Evolutionary conservation across 1,140 invertebrate species (phyloP), one percentile per base, ranked within the genome.

Genomic region (Cecropterus lyciades): DNA sequence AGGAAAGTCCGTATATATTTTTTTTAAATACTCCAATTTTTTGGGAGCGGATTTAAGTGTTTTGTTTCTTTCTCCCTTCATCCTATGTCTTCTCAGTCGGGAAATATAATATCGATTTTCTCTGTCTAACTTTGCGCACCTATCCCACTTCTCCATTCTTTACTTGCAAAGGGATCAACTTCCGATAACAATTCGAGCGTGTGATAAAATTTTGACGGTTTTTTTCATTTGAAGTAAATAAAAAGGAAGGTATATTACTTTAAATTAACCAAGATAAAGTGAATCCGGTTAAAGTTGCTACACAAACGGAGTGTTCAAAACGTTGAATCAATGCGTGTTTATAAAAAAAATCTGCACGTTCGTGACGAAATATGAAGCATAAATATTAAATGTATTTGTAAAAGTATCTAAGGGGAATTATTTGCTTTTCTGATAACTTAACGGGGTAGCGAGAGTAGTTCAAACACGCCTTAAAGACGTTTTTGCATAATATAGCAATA

Each of bases 101-200:
- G 71, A 70, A 72, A 72, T 60, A 60, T 37, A 65, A 69, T 69
- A 84, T 86, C 80, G 82, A 80, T 81, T 83, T 78, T 87, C 85
- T 85, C 85, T 81, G 79, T 85, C 76, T 77, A 46, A 67, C 77
- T 48, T 69, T 37, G 20, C 27, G 72, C 46, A 16, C 24, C 43
- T 67, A 24, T 78, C 79, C 74, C 72, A 65, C 57, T 84, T 59
- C 14, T 33, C 13, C 57, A 49, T 67, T 65, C 67, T 57, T 65
- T 46, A 20, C 51, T 49, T 27, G 40, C 33, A 49, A 69, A 65
- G 62, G 66, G 42, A 67, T 72, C 68, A 65, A 67, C 65, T 56
- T 68, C 45, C 43, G 53, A 65, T 24, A 55, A 67, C 65, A 65
- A 46, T 43, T 48, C 67, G 46, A 45, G 65, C 42, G 57, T 30